phyloP scores from a whole-genome alignment of 2,797 vertebrate genomes.

The Acrossocheilus fasciatus region DNA sequence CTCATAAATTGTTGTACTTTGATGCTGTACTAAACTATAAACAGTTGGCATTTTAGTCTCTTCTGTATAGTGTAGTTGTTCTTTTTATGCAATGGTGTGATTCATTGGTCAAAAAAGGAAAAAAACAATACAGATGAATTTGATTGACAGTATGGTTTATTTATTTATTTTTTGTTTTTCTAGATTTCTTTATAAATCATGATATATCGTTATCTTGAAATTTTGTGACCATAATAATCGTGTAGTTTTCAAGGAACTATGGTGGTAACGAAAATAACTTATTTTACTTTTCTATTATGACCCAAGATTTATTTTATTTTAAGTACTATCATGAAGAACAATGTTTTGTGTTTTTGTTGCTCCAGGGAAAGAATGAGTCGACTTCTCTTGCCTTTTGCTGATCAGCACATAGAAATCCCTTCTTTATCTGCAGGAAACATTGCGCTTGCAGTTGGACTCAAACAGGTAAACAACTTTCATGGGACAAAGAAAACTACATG shows the following conservation, averaged over 20 bases:
- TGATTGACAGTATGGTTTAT: not conserved
- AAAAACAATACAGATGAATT: not conserved
- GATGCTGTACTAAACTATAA: not conserved
- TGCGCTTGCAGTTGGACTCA: constrained; percentile 92
- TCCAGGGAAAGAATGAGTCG: constrained; percentile 93
- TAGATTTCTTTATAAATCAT: too few species aligned
- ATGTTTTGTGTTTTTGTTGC: constrained; percentile 8
- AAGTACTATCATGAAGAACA: not conserved
- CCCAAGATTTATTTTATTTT: not conserved
- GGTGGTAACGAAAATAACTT: not conserved
- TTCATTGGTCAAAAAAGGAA: not conserved
- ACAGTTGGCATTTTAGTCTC: not conserved
- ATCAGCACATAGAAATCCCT: constrained; percentile 92
- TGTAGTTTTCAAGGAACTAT: not conserved
- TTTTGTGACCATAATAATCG: not conserved
- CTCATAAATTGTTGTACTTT: not conserved
- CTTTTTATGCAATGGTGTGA: not conserved
- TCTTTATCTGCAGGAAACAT: constrained; percentile 94
- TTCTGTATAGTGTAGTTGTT: not conserved
- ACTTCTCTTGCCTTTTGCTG: constrained; percentile 94
- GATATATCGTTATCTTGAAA: not conserved
- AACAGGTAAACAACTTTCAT: constrained; percentile 80
- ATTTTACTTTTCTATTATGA: not conserved
- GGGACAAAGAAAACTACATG: not conserved
- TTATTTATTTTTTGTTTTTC: too few species aligned